Conservation (phyloP, 2,888 invertebrate species). For the Drosophila anceps region DNA sequence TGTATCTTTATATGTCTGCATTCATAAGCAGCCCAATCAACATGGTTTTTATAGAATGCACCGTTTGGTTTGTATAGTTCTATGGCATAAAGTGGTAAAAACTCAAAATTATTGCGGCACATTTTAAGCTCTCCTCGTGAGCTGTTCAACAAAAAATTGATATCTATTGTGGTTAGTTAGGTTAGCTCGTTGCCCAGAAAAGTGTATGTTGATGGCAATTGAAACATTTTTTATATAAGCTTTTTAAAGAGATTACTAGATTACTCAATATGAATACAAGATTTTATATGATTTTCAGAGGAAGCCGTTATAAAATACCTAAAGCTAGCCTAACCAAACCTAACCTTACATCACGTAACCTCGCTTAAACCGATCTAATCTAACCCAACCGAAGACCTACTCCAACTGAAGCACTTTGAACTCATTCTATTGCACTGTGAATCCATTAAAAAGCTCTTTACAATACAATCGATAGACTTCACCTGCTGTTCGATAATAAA, state of each 20-base stretch:
- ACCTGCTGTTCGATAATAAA: constrained; percentile 21
- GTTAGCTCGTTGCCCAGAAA: neutral
- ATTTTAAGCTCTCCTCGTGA: constrained; percentile 27
- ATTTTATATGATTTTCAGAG: too few species aligned
- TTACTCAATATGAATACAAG: too few species aligned
- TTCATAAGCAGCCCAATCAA: constrained; percentile 44
- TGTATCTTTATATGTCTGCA: constrained; percentile 7
- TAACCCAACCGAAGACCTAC: neutral
- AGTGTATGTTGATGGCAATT: constrained; percentile 1
- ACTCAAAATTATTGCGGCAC: constrained; percentile 42
- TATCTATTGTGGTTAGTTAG: constrained; percentile 31
- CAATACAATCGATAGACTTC: constrained; percentile 4
- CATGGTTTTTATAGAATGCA: constrained; percentile 36
- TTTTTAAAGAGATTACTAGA: too few species aligned
- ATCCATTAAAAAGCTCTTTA: neutral
- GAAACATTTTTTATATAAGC: constrained; percentile 5
- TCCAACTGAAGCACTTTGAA: neutral
- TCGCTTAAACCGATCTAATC: neutral
- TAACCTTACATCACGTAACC: neutral
- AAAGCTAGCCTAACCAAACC: neutral
- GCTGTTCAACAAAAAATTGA: constrained; percentile 23
- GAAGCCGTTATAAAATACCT: neutral
- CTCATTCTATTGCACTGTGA: neutral
- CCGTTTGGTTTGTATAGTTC: constrained; percentile 19
- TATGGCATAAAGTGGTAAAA: constrained; percentile 43